These are phyloP conservation scores for Atta cephalotes DNA, from an alignment of 1,140 invertebrate species.

Conservation along the genomic window DNA sequence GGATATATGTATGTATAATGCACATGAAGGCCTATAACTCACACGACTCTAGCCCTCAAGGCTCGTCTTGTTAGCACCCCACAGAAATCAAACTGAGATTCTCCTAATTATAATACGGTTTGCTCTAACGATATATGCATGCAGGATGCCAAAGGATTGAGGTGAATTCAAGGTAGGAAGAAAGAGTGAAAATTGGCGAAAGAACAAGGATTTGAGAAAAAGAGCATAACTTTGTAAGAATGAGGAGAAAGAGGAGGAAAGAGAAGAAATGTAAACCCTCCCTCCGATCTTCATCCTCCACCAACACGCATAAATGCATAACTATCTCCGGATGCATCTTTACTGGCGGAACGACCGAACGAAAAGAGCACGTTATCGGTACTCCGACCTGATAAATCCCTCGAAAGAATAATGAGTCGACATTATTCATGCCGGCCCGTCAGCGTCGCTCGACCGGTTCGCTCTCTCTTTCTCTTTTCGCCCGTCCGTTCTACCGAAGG, in stretches of 20 bases:
- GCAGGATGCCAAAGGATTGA: constrained; percentile 24
- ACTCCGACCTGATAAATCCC: constrained; percentile 82
- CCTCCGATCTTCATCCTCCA: constrained; percentile 65
- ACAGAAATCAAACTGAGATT: constrained; percentile 73
- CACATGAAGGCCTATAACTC: constrained; percentile 81
- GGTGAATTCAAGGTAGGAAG: constrained; percentile 14
- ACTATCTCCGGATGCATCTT: constrained; percentile 80
- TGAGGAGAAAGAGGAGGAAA: constrained; percentile 9
- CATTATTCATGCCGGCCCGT: constrained; percentile 81
- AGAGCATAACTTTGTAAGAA: not conserved
- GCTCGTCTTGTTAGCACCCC: constrained; percentile 81
- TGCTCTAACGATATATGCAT: constrained; percentile 59
- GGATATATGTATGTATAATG: constrained; percentile 62
- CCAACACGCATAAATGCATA: constrained; percentile 80
- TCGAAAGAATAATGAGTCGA: constrained; percentile 82
- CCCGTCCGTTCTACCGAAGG: constrained; percentile 52
- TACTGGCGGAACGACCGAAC: constrained; percentile 76
- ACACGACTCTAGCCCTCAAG: constrained; percentile 74
- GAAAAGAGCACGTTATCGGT: constrained; percentile 81
- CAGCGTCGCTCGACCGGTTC: constrained; percentile 77
- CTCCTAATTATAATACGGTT: constrained; percentile 78
- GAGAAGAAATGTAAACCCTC: constrained; percentile 29
- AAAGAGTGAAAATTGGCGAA: constrained; percentile 39
- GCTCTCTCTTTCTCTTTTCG: constrained; percentile 46
- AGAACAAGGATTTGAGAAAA: not conserved